Evolutionary conservation across 2,888 invertebrate species (phyloP), one percentile per base, ranked within the genome.

Genomic region (Tetragonula carbonaria): DNA sequence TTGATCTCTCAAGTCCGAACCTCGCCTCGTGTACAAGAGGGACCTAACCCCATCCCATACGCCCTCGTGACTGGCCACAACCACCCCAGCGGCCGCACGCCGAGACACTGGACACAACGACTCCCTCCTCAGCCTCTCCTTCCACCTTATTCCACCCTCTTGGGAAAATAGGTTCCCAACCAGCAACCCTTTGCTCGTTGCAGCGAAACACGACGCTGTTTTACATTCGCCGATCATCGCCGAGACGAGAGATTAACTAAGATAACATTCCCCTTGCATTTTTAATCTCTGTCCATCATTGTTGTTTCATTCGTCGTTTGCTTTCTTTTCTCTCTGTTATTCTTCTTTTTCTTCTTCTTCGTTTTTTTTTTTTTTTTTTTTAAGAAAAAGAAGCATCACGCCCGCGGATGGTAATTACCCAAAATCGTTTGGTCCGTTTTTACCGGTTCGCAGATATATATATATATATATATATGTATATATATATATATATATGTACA

Each of bases 1-100:
- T 94, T 94, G 94, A 94, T 94, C 94, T 94, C 94, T 94, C 94
- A 94, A 94, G 94, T 94, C 94, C 93, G 92, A 93, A 92, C 92
- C 92, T 92, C 92, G 92, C 92, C 92, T 92, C 92, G 91, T 91
- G 92, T 92, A 93, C 92, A 92, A 91, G 92, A 92, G 92, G 93
- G 93, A 94, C 93, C 93, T 92, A 93, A 93, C 90, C 92, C 92
- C 91, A 91, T 91, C 91, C 90, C 92, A 91, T 89, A 84, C 91
- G 89, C 90, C 91, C 86, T 91, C 91, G 91, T 94, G 92, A 93
- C 94, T 93, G 93, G 93, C 94, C 94, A 91, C 94, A 93, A 93
- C 93, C 93, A 92, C 93, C 93, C 91, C 90, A 88, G 90, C 87
- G 88, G 91, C 93, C 92, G 90, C 92, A 93, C 91, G 91, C 92